A percentile compares a stretch with the other conserved stretches of the same genome.
Evolutionary conservation across 2,113 vertebrate species (phyloP).

Genomic region (Semicossyphus pulcher): DNA sequence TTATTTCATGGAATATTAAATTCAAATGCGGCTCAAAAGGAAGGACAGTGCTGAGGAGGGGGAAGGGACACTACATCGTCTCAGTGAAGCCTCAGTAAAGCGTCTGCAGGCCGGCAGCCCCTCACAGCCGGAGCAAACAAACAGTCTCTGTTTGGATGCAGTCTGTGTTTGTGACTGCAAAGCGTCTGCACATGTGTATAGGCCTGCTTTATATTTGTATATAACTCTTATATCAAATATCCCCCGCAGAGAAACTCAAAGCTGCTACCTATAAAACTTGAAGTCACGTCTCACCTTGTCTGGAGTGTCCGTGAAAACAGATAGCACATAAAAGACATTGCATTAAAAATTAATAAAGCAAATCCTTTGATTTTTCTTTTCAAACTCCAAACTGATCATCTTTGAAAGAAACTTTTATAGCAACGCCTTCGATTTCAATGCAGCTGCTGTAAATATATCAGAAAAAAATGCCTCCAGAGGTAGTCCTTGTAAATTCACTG

Average conservation of each 20-base stretch:
- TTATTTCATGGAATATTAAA: slow-evolving; percentile 99
- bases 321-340: slow-evolving; percentile 32
- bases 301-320: slow-evolving; percentile 4
- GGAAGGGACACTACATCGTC: slow-evolving; percentile 50
- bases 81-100: slow-evolving; percentile 33
- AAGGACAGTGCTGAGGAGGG: slow-evolving; percentile 86
- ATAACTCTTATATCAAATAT: slow-evolving; percentile 21
- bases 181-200: background rate
- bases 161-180: background rate
- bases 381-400: slow-evolving; percentile 7
- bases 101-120: slow-evolving; percentile 26
- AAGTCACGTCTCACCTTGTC: slow-evolving; percentile 3
- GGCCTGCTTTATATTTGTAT: background rate
- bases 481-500: background rate
- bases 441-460: background rate
- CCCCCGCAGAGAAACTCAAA: background rate
- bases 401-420: slow-evolving; percentile 29
- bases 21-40: slow-evolving; percentile 94
- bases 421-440: slow-evolving; percentile 14
- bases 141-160: slow-evolving; percentile 27
- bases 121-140: slow-evolving; percentile 51
- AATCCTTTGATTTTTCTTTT: slow-evolving; percentile 36
- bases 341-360: slow-evolving; percentile 34
- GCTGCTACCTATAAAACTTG: slow-evolving; percentile 3
- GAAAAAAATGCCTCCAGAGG: background rate